A percentile compares a stretch with the other conserved stretches of the same genome.
These are phyloP conservation scores for Holothuria leucospilota DNA, from an alignment of 53 echinoderm and acorn worm species.

Conservation along the genomic window DNA sequence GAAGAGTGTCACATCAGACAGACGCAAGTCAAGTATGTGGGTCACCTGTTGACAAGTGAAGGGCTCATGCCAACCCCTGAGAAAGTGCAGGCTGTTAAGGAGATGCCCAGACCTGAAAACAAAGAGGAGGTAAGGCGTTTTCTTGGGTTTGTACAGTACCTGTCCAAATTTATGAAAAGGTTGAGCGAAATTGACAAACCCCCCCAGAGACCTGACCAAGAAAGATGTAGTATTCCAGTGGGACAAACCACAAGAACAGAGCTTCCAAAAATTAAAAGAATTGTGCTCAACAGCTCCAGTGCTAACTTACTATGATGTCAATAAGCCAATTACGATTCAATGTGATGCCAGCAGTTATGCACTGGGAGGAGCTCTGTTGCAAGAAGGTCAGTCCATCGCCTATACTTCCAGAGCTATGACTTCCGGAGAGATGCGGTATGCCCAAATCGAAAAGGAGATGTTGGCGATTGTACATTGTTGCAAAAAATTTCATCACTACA, in stretches of 20 bases:
- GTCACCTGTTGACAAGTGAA: conserved; percentile 62
- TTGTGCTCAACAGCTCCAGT: conserved; percentile 40
- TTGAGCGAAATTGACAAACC: conserved; percentile 63
- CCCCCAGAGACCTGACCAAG: conserved; percentile 21
- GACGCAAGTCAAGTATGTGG: conserved; percentile 51
- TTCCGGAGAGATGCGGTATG: conserved; percentile 57
- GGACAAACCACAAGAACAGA: conserved; percentile 53
- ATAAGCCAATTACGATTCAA: conserved; percentile 56
- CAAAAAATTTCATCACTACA: conserved; percentile 69
- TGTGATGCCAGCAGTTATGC: conserved; percentile 82
- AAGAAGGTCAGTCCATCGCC: conserved; percentile 65
- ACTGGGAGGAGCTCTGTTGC: conserved; percentile 56
- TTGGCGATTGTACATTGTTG: conserved; percentile 68
- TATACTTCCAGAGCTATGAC: conserved; percentile 74
- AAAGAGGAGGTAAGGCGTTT: conserved; percentile 65
- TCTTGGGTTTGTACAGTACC: conserved; percentile 59
- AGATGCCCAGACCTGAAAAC: conserved; percentile 58
- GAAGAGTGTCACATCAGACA: conserved; percentile 63
- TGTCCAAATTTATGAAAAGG: conserved; percentile 65
- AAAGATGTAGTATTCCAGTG: conserved; percentile 53
- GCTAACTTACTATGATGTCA: conserved; percentile 53
- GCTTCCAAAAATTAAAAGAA: background rate
- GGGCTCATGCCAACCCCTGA: conserved; percentile 60
- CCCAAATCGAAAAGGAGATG: conserved; percentile 78
- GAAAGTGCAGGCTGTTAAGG: conserved; percentile 60